phyloP scores from a whole-genome alignment of 2,888 invertebrate genomes.

The Serripes groenlandicus region DNA sequence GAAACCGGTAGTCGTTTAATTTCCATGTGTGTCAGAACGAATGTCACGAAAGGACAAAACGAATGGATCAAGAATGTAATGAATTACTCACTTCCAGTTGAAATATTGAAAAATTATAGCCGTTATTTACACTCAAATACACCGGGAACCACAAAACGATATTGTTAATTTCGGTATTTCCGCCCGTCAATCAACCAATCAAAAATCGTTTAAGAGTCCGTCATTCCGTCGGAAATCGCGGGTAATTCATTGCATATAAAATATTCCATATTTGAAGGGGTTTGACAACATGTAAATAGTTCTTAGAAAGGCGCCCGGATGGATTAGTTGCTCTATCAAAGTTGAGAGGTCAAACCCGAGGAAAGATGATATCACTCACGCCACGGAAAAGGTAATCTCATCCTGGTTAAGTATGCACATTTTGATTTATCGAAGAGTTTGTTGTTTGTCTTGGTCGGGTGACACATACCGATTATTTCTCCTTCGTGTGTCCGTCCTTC shows the following conservation, averaged over 20 bases:
- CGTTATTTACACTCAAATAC: constrained; percentile 67
- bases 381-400: background rate
- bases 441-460: background rate
- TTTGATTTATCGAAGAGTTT: background rate
- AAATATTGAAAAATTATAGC: constrained; percentile 68
- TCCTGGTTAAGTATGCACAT: background rate
- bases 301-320: constrained; percentile 28
- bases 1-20: background rate
- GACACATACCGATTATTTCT: background rate
- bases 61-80: constrained; percentile 38
- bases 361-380: background rate
- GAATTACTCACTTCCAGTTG: constrained; percentile 51
- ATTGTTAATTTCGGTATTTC: constrained; percentile 66
- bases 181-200: constrained; percentile 62
- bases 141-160: constrained; percentile 66
- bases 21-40: background rate
- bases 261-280: constrained; percentile 64
- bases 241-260: constrained; percentile 62
- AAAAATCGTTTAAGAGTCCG: constrained; percentile 55
- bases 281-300: constrained; percentile 66
- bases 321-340: constrained; percentile 49
- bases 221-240: constrained; percentile 39
- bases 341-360: constrained; percentile 4
- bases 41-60: constrained; percentile 55
- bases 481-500: too few relatives aligned